Conservation (phyloP, 2,888 invertebrate species). For the Homarus gammarus region DNA sequence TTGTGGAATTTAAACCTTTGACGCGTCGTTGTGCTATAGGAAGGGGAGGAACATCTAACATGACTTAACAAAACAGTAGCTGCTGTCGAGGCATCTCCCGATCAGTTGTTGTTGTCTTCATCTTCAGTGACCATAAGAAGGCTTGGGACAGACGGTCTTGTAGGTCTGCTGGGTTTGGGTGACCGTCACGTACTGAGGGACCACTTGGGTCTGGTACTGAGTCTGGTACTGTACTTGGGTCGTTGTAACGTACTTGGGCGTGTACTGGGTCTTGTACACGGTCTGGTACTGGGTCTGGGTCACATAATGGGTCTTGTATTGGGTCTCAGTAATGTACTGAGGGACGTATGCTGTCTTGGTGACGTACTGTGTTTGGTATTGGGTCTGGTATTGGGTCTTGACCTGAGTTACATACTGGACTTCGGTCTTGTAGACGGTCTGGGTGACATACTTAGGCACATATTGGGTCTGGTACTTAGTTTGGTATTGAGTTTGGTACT, state of each 20-base stretch:
- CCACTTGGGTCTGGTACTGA: conserved; percentile 58
- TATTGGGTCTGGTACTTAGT: conserved; percentile 9
- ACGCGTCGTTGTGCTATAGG: no score
- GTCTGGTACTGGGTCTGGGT: conserved; percentile 64
- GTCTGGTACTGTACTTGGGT: conserved; percentile 50
- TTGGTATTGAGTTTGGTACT: conserved; percentile 46
- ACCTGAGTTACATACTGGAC: conserved; percentile 51
- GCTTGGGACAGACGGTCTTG: conserved; percentile 55
- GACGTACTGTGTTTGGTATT: conserved; percentile 73
- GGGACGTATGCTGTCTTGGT: conserved; percentile 66
- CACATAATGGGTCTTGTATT: conserved; percentile 59
- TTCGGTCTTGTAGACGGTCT: conserved; percentile 59
- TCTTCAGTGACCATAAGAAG: conserved; percentile 25
- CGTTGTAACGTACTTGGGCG: conserved; percentile 63
- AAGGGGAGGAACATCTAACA: no score
- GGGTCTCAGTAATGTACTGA: conserved; percentile 68
- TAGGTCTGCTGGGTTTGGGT: conserved; percentile 36
- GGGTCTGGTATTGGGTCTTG: conserved; percentile 62
- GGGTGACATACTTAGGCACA: conserved; percentile 55
- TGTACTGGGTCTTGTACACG: conserved; percentile 51
- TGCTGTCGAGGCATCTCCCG: no score
- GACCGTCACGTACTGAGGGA: conserved; percentile 61
- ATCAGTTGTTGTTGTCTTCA: no score
- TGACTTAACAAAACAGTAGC: no score
- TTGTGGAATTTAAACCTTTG: no score